A percentile compares a stretch with the other conserved stretches of the same genome.
phyloP scores from a whole-genome alignment of 1,140 invertebrate species.

The Penaeus vannamei region DNA sequence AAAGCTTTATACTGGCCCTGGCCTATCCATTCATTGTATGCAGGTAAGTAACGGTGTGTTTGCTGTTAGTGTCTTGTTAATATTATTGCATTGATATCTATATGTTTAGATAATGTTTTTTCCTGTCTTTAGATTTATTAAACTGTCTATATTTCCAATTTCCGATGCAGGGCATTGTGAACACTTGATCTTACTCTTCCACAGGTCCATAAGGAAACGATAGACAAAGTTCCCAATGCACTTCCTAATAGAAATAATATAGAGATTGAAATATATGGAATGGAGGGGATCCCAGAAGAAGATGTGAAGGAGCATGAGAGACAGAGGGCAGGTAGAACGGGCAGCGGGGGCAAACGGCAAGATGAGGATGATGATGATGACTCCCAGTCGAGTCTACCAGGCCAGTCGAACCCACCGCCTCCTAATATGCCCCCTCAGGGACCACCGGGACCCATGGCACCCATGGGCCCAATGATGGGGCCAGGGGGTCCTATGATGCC shows the following conservation, averaged over 20 bases:
- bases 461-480: conserved; percentile 73
- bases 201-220: conserved; percentile 99
- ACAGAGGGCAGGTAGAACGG: conserved; percentile 79
- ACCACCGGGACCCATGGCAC: conserved; percentile 75
- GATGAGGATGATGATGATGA: conserved; percentile 68
- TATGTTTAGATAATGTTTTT: no score
- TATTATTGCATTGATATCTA: neutral
- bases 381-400: conserved; percentile 63
- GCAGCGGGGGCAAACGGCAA: conserved; percentile 67
- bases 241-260: conserved; percentile 97
- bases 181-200: conserved; percentile 63
- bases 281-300: conserved; percentile 98
- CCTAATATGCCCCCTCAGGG: conserved; percentile 65
- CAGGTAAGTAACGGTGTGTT: conserved; percentile 80
- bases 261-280: conserved; percentile 99
- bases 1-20: conserved; percentile 98
- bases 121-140: no score
- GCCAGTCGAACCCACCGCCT: conserved; percentile 53
- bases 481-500: conserved; percentile 68
- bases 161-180: neutral
- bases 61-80: neutral
- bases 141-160: conserved; percentile 5
- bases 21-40: conserved; percentile 99
- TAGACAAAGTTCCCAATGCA: conserved; percentile 99
- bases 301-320: conserved; percentile 95